Conservation (phyloP, 1,140 invertebrate genomes). For the Onthophagus taurus region DNA sequence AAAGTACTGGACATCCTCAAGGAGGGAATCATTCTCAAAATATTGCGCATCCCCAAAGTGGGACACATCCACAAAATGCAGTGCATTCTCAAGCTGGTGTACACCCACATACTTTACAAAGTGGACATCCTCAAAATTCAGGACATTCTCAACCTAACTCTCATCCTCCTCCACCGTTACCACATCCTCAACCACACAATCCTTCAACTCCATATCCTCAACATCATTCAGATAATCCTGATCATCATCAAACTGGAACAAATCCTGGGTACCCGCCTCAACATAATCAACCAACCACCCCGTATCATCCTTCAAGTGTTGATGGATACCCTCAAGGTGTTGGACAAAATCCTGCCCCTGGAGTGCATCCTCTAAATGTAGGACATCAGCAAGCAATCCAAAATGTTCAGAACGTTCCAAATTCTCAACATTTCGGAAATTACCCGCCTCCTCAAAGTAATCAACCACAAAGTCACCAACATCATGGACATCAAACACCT, state of each 20-base stretch:
- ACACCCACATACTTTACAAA: too few species aligned
- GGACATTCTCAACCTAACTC: too few species aligned
- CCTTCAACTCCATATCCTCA: conserved; percentile 6
- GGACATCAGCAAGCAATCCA: not conserved
- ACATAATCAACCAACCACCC: not conserved
- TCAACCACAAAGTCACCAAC: conserved; percentile 8
- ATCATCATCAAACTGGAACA: conserved; percentile 10
- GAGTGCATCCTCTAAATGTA: not conserved
- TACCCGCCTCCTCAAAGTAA: not conserved
- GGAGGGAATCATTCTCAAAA: too few species aligned
- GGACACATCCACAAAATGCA: too few species aligned
- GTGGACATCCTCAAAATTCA: too few species aligned
- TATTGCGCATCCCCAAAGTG: too few species aligned
- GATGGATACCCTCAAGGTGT: not conserved
- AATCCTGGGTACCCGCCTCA: not conserved
- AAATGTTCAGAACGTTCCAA: not conserved
- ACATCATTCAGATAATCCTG: conserved; percentile 3
- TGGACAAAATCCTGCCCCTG: not conserved
- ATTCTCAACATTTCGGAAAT: conserved; percentile 1
- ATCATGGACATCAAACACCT: not conserved
- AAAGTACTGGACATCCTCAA: too few species aligned
- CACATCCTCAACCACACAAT: not conserved
- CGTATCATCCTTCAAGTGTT: too few species aligned
- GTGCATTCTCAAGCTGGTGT: too few species aligned
- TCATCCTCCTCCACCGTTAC: too few species aligned